phyloP scores from a whole-genome alignment of 2,888 invertebrate genomes.

The Erebia aethiops region DNA sequence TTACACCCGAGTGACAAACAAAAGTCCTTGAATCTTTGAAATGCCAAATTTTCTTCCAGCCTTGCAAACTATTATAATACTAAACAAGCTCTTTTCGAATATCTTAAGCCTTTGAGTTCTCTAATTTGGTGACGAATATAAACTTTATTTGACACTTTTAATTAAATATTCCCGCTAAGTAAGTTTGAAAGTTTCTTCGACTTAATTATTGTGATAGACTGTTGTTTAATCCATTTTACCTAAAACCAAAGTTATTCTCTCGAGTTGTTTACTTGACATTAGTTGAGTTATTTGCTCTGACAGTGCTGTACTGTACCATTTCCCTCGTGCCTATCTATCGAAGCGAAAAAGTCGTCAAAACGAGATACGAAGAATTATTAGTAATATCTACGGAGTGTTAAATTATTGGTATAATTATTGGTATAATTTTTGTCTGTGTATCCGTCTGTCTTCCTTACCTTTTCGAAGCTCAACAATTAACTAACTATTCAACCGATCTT shows the following conservation, averaged over 20 bases:
- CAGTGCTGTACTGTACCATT: too few relatives aligned
- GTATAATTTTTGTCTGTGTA: too few relatives aligned
- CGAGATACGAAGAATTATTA: too few relatives aligned
- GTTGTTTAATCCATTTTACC: conserved; percentile 8
- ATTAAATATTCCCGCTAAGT: conserved; percentile 13
- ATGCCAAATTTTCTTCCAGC: background rate
- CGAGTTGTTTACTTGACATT: background rate
- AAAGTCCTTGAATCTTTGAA: too few relatives aligned
- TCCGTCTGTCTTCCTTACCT: too few relatives aligned
- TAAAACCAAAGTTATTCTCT: conserved; percentile 8
- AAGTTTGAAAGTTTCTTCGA: conserved; percentile 15
- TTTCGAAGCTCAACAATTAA: too few relatives aligned
- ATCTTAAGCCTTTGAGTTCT: conserved; percentile 2
- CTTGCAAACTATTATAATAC: conserved; percentile 1
- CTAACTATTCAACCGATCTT: too few relatives aligned
- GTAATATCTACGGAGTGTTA: too few relatives aligned
- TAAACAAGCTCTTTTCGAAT: conserved; percentile 3
- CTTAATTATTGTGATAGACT: conserved; percentile 20
- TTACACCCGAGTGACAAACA: too few relatives aligned
- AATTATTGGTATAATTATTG: too few relatives aligned
- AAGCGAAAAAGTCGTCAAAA: too few relatives aligned
- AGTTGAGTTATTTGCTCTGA: background rate
- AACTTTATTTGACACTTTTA: conserved; percentile 24
- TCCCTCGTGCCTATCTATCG: too few relatives aligned
- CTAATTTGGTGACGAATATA: conserved; percentile 20